These are phyloP conservation scores for Virgularia gustaviana DNA, from an alignment of 92 coral and sea anemone genomes.

Conservation along the genomic window DNA sequence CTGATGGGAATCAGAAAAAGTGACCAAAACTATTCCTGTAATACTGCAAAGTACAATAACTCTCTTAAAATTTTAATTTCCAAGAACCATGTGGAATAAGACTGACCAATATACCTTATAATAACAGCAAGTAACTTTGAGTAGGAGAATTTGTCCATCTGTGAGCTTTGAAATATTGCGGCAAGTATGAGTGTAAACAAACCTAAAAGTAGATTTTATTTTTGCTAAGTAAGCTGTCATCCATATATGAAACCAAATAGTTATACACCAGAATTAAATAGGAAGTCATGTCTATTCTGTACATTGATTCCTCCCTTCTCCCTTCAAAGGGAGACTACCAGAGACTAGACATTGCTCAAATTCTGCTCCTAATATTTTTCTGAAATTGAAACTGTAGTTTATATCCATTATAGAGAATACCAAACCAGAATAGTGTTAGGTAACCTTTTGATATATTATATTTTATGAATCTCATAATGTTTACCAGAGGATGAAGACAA, in stretches of 20 bases:
- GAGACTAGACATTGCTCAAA: no score
- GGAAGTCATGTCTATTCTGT: no score
- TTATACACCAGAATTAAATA: no score
- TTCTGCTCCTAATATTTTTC: background rate
- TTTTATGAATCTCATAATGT: background rate
- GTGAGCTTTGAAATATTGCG: conserved; percentile 77
- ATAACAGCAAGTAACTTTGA: conserved; percentile 81
- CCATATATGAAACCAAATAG: no score
- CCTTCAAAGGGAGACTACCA: no score
- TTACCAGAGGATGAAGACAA: conserved; percentile 91
- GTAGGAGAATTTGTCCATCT: conserved; percentile 68
- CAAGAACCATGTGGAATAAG: background rate
- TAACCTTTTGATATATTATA: no score
- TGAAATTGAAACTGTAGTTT: no score
- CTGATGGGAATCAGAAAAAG: conserved; percentile 79
- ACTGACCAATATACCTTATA: conserved; percentile 68
- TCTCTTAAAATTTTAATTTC: background rate
- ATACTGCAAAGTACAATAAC: conserved; percentile 50
- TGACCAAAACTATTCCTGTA: conserved; percentile 83
- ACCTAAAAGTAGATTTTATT: conserved; percentile 46
- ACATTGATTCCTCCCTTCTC: no score
- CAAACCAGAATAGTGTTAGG: no score
- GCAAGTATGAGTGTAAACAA: conserved; percentile 84
- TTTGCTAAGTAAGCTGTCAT: no score
- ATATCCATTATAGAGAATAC: background rate